Percentiles rank a stretch among this genome's conserved stretches.
These are phyloP conservation scores for Notolepis coatsorum DNA, from an alignment of 2,797 vertebrate genomes.

Conservation along the genomic window DNA sequence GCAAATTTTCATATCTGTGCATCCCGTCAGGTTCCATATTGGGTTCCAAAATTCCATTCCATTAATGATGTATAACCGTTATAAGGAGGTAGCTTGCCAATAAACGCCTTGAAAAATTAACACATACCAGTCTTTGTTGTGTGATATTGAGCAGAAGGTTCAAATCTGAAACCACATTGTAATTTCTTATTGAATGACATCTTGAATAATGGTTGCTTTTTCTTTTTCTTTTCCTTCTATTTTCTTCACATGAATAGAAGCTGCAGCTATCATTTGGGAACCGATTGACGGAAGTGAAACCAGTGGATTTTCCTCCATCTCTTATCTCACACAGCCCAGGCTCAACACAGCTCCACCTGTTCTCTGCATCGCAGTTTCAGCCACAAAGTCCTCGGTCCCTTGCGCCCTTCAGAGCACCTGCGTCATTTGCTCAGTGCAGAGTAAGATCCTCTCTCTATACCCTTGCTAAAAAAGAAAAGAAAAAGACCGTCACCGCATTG, in stretches of 20 bases:
- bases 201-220: slow-evolving; percentile 5
- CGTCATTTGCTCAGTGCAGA: slow-evolving; percentile 29
- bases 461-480: slow-evolving; percentile 22
- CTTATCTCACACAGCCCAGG: slow-evolving; percentile 8
- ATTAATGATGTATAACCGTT: too few species aligned
- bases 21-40: too few species aligned
- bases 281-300: slow-evolving; percentile 10
- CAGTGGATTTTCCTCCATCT: neutral
- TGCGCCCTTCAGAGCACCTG: slow-evolving; percentile 6
- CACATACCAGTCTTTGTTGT: too few species aligned
- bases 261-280: slow-evolving; percentile 41
- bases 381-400: slow-evolving; percentile 9
- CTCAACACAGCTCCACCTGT: slow-evolving; percentile 2
- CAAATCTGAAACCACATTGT: neutral
- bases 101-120: too few species aligned
- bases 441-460: slow-evolving; percentile 64
- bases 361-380: neutral
- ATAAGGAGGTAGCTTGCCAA: too few species aligned
- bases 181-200: neutral
- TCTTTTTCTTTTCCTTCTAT: slow-evolving; percentile 15
- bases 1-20: too few species aligned
- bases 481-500: slow-evolving; percentile 18
- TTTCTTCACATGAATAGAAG: neutral
- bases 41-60: too few species aligned
- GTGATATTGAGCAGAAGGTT: neutral